phyloP scores from a whole-genome alignment of 2,113 vertebrate genomes.

The Python bivittatus region DNA sequence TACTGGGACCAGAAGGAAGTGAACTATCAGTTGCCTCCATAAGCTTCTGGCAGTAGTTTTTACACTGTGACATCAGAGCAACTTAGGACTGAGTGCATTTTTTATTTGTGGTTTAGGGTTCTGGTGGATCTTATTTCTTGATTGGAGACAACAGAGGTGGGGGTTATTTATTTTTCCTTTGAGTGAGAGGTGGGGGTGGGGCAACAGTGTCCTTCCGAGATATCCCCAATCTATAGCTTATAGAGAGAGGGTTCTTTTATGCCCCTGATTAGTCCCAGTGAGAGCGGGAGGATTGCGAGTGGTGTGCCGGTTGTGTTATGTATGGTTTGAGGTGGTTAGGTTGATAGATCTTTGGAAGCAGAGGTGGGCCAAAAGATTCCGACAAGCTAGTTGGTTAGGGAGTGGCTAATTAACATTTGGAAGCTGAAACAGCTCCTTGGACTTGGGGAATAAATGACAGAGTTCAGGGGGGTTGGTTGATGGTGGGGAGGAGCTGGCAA shows the following conservation, averaged over 20 bases:
- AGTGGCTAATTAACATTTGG: too few species aligned
- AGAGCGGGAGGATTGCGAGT: neutral
- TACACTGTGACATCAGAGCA: neutral
- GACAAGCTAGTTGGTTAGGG: too few species aligned
- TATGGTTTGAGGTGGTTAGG: neutral
- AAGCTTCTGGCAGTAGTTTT: neutral
- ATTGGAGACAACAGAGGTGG: neutral
- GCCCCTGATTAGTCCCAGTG: too few species aligned
- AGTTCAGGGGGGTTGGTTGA: too few species aligned
- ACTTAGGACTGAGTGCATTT: neutral
- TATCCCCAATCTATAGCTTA: neutral
- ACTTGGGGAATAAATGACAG: too few species aligned
- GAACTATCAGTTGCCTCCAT: neutral
- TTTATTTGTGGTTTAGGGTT: neutral
- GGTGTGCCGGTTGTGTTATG: neutral
- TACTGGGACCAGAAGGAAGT: neutral
- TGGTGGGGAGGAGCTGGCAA: too few species aligned
- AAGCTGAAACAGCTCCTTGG: too few species aligned
- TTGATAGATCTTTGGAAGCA: neutral
- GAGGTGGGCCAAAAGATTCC: neutral
- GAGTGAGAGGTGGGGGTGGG: too few species aligned
- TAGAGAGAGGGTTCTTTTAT: neutral
- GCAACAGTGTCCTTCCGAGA: neutral
- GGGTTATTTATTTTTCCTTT: neutral
- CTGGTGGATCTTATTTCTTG: neutral